phyloP scores from a whole-genome alignment of 2,888 invertebrate species.

The Parasteatoda lunata region DNA sequence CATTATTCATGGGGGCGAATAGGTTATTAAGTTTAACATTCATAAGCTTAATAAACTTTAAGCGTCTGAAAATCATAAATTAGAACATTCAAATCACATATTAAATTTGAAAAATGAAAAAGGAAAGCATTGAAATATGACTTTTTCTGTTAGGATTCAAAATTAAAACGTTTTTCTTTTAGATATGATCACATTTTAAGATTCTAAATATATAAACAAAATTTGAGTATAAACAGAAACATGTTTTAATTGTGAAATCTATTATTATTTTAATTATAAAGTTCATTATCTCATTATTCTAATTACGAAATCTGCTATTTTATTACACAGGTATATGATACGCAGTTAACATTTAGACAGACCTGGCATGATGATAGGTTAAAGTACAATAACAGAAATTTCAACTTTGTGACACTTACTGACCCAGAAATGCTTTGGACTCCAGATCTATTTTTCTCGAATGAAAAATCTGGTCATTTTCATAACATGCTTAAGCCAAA shows the following conservation, averaged over 20 bases:
- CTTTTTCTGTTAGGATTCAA: too few relatives aligned
- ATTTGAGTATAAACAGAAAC: background rate
- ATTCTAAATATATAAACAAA: background rate
- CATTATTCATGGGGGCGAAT: too few relatives aligned
- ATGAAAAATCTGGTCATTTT: slow-evolving; percentile 94
- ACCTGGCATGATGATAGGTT: slow-evolving; percentile 94
- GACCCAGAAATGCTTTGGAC: slow-evolving; percentile 97
- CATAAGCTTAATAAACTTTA: too few relatives aligned
- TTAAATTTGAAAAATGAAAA: too few relatives aligned
- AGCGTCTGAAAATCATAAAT: too few relatives aligned
- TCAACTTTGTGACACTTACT: slow-evolving; percentile 87
- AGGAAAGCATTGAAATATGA: too few relatives aligned
- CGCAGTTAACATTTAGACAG: slow-evolving; percentile 96
- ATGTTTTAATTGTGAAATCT: background rate
- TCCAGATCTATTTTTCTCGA: slow-evolving; percentile 98
- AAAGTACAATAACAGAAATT: slow-evolving; percentile 72
- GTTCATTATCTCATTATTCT: background rate
- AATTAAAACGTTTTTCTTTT: too few relatives aligned
- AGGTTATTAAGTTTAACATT: too few relatives aligned
- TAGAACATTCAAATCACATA: too few relatives aligned
- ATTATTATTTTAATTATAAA: background rate
- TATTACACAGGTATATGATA: slow-evolving; percentile 86
- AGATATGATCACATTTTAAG: too few relatives aligned
- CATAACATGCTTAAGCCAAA: slow-evolving; percentile 98
- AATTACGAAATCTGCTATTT: background rate